Evolutionary conservation across 2,888 invertebrate species (phyloP).

Genomic region (Quadroppia sp.): DNA sequence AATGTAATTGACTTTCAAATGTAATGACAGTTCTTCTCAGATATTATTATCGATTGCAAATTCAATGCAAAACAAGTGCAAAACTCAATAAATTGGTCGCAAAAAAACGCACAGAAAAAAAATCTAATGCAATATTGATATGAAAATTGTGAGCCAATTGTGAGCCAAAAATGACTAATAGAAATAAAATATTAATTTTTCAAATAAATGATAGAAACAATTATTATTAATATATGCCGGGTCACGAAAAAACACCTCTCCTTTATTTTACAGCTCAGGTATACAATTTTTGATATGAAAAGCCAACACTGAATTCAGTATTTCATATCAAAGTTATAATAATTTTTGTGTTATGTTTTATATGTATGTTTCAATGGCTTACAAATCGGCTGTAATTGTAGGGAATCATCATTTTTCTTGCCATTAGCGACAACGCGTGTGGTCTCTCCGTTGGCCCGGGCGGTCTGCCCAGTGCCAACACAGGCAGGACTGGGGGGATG

Average conservation of each 20-base stretch:
- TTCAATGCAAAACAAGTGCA: too few relatives aligned
- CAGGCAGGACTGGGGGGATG: neutral
- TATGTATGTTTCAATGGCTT: neutral
- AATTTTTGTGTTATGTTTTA: neutral
- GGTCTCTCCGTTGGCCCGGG: neutral
- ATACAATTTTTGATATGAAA: too few relatives aligned
- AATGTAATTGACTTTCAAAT: too few relatives aligned
- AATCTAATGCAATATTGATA: too few relatives aligned
- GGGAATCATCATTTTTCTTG: constrained; percentile 5
- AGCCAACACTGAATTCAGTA: too few relatives aligned
- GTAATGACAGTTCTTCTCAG: too few relatives aligned
- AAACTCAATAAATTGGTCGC: neutral
- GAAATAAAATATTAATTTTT: neutral
- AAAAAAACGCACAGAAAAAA: too few relatives aligned
- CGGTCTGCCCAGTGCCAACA: neutral
- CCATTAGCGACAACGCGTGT: constrained; percentile 13
- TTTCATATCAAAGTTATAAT: too few relatives aligned
- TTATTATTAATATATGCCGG: constrained; percentile 8
- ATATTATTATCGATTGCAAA: too few relatives aligned
- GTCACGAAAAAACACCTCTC: constrained; percentile 1
- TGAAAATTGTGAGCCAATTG: too few relatives aligned
- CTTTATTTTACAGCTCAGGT: too few relatives aligned
- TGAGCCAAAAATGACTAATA: neutral
- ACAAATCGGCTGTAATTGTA: neutral
- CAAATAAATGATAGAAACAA: too few relatives aligned